Evolutionary conservation across 1,140 invertebrate genomes (phyloP).

Genomic region (Coenobita brevimanus): DNA sequence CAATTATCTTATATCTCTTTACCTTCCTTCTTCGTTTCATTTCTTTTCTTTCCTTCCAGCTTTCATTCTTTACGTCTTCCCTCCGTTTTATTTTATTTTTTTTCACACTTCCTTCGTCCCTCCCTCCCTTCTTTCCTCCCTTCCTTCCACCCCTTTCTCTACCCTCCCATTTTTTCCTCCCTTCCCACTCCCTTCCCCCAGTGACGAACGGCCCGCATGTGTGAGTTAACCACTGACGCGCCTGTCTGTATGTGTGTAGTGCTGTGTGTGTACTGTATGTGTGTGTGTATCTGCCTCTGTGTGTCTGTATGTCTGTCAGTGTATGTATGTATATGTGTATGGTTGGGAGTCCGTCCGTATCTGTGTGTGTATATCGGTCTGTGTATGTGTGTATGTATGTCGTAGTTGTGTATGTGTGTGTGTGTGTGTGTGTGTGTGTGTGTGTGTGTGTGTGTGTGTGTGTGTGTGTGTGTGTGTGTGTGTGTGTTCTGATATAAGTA

Average conservation of each 20-base stretch:
- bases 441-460: constrained; percentile 21
- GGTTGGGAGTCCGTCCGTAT: not conserved
- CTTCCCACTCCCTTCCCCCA: not conserved
- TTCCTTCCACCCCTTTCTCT: not conserved
- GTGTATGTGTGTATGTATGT: not conserved
- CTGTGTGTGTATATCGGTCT: not conserved
- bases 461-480: constrained; percentile 18
- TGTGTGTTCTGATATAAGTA: no score
- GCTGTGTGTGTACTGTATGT: no score
- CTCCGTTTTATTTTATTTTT: not conserved
- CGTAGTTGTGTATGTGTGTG: no score
- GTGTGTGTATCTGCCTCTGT: no score
- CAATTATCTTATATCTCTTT: no score
- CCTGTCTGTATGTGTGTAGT: not conserved
- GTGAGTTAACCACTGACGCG: no score
- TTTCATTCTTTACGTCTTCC: not conserved
- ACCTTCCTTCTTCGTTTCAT: not conserved
- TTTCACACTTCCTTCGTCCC: no score
- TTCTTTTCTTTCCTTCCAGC: not conserved
- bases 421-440: constrained; percentile 27
- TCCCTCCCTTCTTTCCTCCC: not conserved
- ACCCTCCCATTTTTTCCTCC: not conserved
- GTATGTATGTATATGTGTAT: not conserved
- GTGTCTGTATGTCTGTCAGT: no score
- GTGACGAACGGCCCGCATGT: not conserved